Percentiles rank a stretch among this genome's conserved stretches.
phyloP scores from a whole-genome alignment of 2,888 invertebrate species.

The Aleiodes testaceus region DNA sequence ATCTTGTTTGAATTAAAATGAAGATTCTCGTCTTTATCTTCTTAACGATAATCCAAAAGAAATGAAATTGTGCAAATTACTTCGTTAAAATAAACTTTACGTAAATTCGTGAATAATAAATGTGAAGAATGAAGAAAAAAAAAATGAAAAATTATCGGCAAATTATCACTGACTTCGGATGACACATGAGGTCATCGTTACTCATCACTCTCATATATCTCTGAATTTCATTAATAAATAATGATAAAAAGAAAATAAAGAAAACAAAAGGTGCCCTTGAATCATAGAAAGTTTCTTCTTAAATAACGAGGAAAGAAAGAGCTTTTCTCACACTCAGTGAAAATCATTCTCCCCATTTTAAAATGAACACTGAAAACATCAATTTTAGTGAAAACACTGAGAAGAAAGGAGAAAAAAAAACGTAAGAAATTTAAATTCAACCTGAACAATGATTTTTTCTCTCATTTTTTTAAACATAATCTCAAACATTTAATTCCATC shows the following conservation, averaged over 20 bases:
- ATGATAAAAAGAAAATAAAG: background rate
- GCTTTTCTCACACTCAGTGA: too few relatives aligned
- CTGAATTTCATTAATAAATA: background rate
- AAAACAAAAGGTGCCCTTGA: conserved; percentile 12
- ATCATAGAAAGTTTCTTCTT: conserved; percentile 13
- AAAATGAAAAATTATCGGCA: conserved; percentile 6
- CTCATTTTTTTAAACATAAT: too few relatives aligned
- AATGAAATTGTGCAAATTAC: background rate
- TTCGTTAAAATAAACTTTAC: too few relatives aligned
- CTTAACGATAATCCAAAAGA: too few relatives aligned
- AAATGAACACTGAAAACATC: too few relatives aligned
- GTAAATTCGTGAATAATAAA: background rate
- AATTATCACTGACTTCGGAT: conserved; percentile 1
- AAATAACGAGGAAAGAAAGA: background rate
- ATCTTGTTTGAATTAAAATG: too few relatives aligned
- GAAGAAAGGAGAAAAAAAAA: too few relatives aligned
- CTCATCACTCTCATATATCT: conserved; percentile 9
- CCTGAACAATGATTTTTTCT: too few relatives aligned
- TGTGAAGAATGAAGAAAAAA: background rate
- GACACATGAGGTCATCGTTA: conserved; percentile 17
- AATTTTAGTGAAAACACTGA: too few relatives aligned
- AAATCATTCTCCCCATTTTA: too few relatives aligned
- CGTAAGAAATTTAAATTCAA: too few relatives aligned
- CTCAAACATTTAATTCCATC: too few relatives aligned
- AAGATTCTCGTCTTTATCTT: background rate